Percentiles rank a stretch among this genome's conserved stretches.
Evolutionary conservation across 2,888 invertebrate species (phyloP).

Genomic region (Scaeva pyrastri): DNA sequence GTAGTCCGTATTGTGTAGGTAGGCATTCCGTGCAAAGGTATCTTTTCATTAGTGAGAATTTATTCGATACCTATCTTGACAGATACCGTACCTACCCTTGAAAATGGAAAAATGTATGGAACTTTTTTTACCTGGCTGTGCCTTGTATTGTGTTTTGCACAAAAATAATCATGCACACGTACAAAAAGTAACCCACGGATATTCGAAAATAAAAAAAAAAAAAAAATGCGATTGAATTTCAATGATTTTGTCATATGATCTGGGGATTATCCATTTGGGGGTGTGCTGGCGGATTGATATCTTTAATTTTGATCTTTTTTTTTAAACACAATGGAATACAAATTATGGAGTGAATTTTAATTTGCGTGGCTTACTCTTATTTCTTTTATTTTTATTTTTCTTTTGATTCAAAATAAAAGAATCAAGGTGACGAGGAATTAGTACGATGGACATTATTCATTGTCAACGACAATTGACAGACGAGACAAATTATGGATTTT

Average conservation of each 20-base stretch:
- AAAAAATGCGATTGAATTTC: conserved; percentile 54
- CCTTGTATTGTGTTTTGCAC: not conserved
- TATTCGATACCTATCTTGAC: not conserved
- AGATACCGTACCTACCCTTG: not conserved
- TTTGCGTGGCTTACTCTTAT: not conserved
- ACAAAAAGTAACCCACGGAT: conserved; percentile 23
- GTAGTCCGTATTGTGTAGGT: not conserved
- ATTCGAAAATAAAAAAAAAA: conserved; percentile 28
- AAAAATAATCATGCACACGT: not conserved
- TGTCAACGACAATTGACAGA: not conserved
- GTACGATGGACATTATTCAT: not conserved
- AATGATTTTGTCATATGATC: conserved; percentile 31
- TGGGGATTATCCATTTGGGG: conserved; percentile 19
- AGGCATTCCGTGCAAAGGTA: not conserved
- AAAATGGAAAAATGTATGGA: not conserved
- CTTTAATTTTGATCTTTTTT: conserved; percentile 10
- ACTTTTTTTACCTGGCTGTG: not conserved
- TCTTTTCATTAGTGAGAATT: conserved; percentile 13
- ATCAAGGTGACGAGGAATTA: not conserved
- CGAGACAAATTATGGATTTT: not conserved
- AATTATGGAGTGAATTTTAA: conserved; percentile 38
- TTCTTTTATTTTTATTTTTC: not conserved
- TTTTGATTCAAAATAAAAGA: not conserved
- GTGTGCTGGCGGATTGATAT: conserved; percentile 24
- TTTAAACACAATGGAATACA: conserved; percentile 8